Percentiles rank a stretch among this genome's conserved stretches.
Conservation (phyloP, 2,888 invertebrate species). For the Rhagonycha lutea region DNA sequence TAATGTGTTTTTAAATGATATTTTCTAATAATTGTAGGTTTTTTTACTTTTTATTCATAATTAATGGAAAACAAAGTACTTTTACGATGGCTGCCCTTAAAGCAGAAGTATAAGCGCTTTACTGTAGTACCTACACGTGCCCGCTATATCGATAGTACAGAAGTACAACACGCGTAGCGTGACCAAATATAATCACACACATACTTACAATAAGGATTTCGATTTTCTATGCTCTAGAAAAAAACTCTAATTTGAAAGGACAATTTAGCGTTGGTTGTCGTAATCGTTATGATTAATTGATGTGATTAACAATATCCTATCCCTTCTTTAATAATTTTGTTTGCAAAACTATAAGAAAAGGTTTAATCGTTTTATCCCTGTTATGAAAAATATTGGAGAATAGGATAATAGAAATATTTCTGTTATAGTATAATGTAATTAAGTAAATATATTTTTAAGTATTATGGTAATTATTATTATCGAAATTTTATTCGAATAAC, state of each 20-base stretch:
- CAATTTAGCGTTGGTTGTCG: not conserved
- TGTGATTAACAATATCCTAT: not conserved
- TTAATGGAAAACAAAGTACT: not conserved
- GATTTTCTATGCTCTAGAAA: slow-evolving; percentile 13
- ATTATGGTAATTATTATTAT: too few species aligned
- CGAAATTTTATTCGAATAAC: too few species aligned
- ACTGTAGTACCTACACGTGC: slow-evolving; percentile 36
- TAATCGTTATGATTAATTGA: not conserved
- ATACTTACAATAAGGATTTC: slow-evolving; percentile 12
- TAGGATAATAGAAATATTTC: too few species aligned
- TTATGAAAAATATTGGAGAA: too few species aligned
- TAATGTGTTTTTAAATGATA: not conserved
- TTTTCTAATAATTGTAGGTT: not conserved
- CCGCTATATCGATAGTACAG: slow-evolving; percentile 34
- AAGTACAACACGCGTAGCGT: slow-evolving; percentile 27
- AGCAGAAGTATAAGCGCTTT: slow-evolving; percentile 16
- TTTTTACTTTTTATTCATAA: not conserved
- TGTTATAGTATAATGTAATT: too few species aligned
- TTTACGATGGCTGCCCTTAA: slow-evolving; percentile 7
- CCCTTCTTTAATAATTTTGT: not conserved
- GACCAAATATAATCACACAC: slow-evolving; percentile 26
- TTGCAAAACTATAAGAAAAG: too few species aligned
- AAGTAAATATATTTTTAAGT: too few species aligned
- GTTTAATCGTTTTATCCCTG: not conserved
- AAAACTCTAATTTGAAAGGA: not conserved